Base-by-base conservation (phyloP, 2,888 invertebrate species). In the Perithous albicinctus region DNA sequence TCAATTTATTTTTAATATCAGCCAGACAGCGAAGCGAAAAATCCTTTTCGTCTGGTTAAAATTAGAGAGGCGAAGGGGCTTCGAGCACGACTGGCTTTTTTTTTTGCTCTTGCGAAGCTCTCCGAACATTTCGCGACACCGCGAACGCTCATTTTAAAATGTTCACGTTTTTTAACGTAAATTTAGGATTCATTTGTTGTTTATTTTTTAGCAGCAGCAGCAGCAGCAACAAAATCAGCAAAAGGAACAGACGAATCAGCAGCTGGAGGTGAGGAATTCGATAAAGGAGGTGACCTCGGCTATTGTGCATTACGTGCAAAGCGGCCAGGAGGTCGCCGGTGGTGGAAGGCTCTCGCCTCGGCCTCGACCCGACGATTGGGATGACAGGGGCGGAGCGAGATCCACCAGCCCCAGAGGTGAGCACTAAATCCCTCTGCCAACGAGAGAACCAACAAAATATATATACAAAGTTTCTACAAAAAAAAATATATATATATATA, bases 251-350 rank as follows among this genome's bases (percentile, higher is more conserved):
- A 91, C 91, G 90, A 91, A 91, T 88, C 92, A 92, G 86, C 92
- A 92, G 86, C 88, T 91, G 86, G 92, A 92, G 86, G 92, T 92
- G 86, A 90, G 92, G 91, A 95, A 97, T 84, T 97, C 97, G 78
- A 98, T 98, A 92, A 97, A 97, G 93, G 97, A 97, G 93, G 98
- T 98, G 86, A 98, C 98, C 84, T 97, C 97, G 87, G 98, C 98
- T 63, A 98, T 98, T 88, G 98, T 97, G 74, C 97, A 98, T 93
- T 98, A 97, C 94, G 97, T 98, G 82, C 94, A 94, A 84, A 94
- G 93, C 87, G 93, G 93, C 86, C 93, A 92, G 87, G 93, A 93
- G 87, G 93, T 92, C 86, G 92, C 86, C 75, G 91, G 89, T 84
- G 89, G 89, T 84, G 91, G 91, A 84, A 89, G 92, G 73, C 89